Evolutionary conservation across 1,140 invertebrate genomes (phyloP).

Genomic region (Tetramorium simillimum): DNA sequence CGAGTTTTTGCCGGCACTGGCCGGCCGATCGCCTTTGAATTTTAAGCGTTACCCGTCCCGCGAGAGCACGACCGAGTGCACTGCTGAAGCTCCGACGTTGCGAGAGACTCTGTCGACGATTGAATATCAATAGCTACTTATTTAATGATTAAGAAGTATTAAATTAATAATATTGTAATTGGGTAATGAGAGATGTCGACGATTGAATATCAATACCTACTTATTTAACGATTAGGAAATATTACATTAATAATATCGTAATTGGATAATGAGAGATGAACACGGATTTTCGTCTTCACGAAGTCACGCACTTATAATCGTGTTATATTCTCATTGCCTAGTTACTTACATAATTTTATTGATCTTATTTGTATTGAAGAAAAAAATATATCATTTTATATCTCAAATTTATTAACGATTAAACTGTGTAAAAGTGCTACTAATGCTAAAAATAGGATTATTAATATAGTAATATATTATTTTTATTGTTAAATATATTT

Average conservation of each 20-base stretch:
- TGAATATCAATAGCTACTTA: neutral
- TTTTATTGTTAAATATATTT: too few relatives aligned
- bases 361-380: neutral
- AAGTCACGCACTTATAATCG: too few relatives aligned
- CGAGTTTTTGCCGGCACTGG: conserved; percentile 59
- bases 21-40: conserved; percentile 66
- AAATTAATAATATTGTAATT: too few relatives aligned
- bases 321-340: too few relatives aligned
- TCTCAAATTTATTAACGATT: neutral
- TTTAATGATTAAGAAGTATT: neutral
- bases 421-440: neutral
- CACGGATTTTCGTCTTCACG: too few relatives aligned
- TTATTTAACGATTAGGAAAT: neutral
- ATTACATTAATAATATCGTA: too few relatives aligned
- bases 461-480: neutral
- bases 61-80: neutral
- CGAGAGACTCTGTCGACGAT: neutral
- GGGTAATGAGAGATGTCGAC: too few relatives aligned
- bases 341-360: too few relatives aligned
- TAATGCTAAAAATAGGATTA: neutral
- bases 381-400: neutral
- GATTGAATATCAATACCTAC: too few relatives aligned
- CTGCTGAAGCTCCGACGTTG: neutral
- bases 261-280: too few relatives aligned
- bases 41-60: conserved; percentile 51